Conservation (phyloP, 2,888 invertebrate species). For the Diaperis boleti region DNA sequence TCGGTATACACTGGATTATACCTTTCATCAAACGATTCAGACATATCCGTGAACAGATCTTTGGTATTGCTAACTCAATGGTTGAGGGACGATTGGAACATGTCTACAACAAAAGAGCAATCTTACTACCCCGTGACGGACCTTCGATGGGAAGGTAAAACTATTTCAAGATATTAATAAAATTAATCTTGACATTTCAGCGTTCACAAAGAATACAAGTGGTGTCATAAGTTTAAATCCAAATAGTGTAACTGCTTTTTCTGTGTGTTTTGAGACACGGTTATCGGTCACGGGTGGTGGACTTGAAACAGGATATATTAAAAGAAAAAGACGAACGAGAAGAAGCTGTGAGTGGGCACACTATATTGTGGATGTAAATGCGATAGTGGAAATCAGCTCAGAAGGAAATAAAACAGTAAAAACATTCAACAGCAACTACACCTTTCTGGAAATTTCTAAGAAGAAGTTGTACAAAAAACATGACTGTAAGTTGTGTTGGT, state of each 20-base stretch:
- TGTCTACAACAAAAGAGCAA: neutral
- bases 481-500: neutral
- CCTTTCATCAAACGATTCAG: neutral
- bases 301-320: neutral
- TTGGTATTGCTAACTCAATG: neutral
- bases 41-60: neutral
- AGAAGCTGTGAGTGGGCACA: neutral
- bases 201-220: neutral
- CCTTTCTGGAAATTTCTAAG: neutral
- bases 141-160: constrained; percentile 3
- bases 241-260: neutral
- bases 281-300: neutral
- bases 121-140: neutral
- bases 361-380: neutral
- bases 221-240: neutral
- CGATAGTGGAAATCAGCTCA: neutral
- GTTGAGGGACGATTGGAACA: neutral
- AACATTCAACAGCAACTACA: neutral
- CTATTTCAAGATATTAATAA: neutral
- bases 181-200: neutral
- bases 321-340: neutral
- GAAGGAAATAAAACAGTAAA: neutral
- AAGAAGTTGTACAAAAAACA: neutral
- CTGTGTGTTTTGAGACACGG: neutral
- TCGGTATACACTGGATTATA: neutral